Evolutionary conservation across 2,113 vertebrate genomes (phyloP), one percentile per base, ranked within the genome.

Genomic region (Dipodomys ordii): DNA sequence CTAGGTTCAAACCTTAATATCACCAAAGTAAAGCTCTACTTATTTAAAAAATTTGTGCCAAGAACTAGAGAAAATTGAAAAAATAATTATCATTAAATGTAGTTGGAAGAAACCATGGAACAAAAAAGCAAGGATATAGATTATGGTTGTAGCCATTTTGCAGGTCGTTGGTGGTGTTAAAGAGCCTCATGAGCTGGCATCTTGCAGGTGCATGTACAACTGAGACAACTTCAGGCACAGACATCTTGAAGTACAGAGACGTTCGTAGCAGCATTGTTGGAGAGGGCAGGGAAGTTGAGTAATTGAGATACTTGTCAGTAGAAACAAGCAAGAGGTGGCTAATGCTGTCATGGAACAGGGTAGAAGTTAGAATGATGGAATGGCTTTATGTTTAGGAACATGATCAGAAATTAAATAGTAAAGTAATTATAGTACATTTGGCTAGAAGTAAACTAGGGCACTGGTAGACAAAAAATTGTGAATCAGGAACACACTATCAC

Each of bases 331-430:
- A 78, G 74, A 62, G 44, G 19, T 49, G 90, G 35, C 82, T 25
- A 46, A 77, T 74, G 53, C 15, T 68, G n/a, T 94, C 88, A 67
- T 46, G 62, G 23, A 77, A 30, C 67, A 68, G 13, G 9, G 2
- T 69, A 82, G 46, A 92, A 83, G 60, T 74, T 27, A 77, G 10
- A 77, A 79, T 74, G 88, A 77, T 1, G 68, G 90, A 94, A 93
- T 73, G 27, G 27, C 12, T 30, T 8, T 84, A 27, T 6, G 46
- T 11, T 67, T 1, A 88, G 68, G 32, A 92, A 87, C 44, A 46
- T 9, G 69, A 74, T 39, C 46, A n/a, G 62, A 84, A 71, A 13
- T 80, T 7, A 87, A 60, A 25, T 64, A 64, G 53, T 57, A 57
- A 57, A 57, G 19, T 57, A 57, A 57, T 57, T 57, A 57, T 18